Base-by-base conservation (phyloP, 2,797 vertebrate genomes). In the Paratrypauchen microcephalus region DNA sequence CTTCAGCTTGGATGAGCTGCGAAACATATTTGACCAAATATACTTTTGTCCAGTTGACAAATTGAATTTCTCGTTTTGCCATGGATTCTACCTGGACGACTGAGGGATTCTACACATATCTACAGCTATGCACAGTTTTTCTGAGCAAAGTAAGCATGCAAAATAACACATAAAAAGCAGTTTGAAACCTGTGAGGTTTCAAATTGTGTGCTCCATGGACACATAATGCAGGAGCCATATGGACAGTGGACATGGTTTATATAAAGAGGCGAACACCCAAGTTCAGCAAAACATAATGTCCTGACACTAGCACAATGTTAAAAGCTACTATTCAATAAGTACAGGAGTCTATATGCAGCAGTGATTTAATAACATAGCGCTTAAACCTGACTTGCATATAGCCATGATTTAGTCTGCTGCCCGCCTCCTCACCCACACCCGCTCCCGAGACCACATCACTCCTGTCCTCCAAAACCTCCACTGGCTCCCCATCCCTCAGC, bases 251-350 rank as follows among this genome's bases (percentile, higher is more conserved):
- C 15, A 70, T 74, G 78, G 75, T 77, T 74, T 72, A 69, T 68
- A 52, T 68, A 48, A 23, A 55, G 62, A 78, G 82, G 75, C 79
- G 73, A 80, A 77, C 72, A 77, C 68, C 55, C 72, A 81, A 59
- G 45, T 82, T 74, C 54, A 64, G 66, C 74, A 77, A 59, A 75
- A 67, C 66, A 61, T 45, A 71, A 77, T 69, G 65, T 56, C 52
- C 74, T 66, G 71, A 84, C 23, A 75, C 41, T 3, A 61, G 63
- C 61, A 75, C 62, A 80, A 70, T 32, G 62, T 69, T 56, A 55
- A 70, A 75, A 76, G 60, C 70, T 19, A 48, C 26, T 56, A 55
- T 11, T 56, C 68, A 73, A 65, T 48, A 21, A 62, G 54, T 59
- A 63, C 47, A 55, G 61, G 57, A 64, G 64, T 18, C 21, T n/a